Evolutionary conservation across 2,113 vertebrate genomes (phyloP).

Genomic region (Lophius piscatorius): DNA sequence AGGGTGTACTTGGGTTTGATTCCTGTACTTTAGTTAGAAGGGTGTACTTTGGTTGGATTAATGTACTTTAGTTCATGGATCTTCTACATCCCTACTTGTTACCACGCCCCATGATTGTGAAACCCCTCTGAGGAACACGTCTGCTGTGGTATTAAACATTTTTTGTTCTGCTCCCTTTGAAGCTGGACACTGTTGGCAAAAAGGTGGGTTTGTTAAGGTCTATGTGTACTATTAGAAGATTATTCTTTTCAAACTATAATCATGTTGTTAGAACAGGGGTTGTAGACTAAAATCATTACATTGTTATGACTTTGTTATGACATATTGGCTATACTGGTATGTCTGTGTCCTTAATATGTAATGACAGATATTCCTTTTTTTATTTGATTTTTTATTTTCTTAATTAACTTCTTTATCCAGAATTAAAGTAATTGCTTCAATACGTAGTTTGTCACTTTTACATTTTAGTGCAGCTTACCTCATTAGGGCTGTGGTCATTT

Average conservation of each 20-base stretch:
- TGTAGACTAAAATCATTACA: too few species aligned
- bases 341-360: too few species aligned
- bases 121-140: background rate
- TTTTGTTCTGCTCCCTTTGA: conserved; percentile 17
- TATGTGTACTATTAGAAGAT: background rate
- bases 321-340: too few species aligned
- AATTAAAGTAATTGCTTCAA: background rate
- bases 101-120: conserved; percentile 12
- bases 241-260: background rate
- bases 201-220: conserved; percentile 55
- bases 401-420: too few species aligned
- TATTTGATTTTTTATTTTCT: too few species aligned
- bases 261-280: too few species aligned
- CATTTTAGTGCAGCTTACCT: conserved; percentile 8
- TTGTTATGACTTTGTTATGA: too few species aligned
- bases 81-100: background rate
- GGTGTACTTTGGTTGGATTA: too few species aligned
- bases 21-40: too few species aligned
- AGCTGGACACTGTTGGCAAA: conserved; percentile 36
- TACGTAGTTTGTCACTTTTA: background rate
- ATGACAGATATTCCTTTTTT: too few species aligned
- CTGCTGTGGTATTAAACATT: conserved; percentile 26
- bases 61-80: too few species aligned
- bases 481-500: background rate
- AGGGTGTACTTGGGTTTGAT: too few species aligned